These are phyloP conservation scores for Nothoprocta perdicaria DNA, from an alignment of 2,113 vertebrate genomes.

Conservation along the genomic window DNA sequence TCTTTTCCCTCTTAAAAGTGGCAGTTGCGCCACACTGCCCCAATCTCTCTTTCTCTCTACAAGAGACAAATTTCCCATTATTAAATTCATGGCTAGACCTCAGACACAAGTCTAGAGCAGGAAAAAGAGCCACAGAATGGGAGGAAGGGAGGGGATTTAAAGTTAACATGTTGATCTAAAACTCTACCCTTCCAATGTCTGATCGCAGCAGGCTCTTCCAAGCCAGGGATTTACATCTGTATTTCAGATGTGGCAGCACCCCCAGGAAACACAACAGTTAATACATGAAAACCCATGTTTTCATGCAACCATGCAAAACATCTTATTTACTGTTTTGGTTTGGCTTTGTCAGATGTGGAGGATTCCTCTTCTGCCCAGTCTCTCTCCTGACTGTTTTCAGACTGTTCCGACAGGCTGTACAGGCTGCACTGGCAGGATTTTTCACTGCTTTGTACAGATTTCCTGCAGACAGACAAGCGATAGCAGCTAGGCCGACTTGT, in stretches of 20 bases:
- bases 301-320: too few relatives aligned
- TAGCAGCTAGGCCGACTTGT: background rate
- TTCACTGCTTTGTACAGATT: slow-evolving; percentile 71
- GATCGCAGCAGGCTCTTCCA: background rate
- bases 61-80: too few relatives aligned
- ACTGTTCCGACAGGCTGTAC: slow-evolving; percentile 57
- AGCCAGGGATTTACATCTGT: background rate
- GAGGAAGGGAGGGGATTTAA: background rate
- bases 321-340: slow-evolving; percentile 70
- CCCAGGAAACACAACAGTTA: background rate
- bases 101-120: background rate
- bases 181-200: background rate
- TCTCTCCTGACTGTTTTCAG: slow-evolving; percentile 61
- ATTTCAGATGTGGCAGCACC: background rate
- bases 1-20: background rate
- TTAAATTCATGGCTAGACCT: background rate
- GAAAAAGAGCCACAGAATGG: background rate
- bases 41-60: background rate
- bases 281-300: background rate
- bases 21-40: background rate
- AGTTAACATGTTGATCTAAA: background rate
- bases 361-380: slow-evolving; percentile 46
- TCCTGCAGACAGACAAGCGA: slow-evolving; percentile 55
- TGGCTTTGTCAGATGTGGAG: slow-evolving; percentile 27
- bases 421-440: slow-evolving; percentile 71